These are phyloP conservation scores for Hyperoplus immaculatus DNA, from an alignment of 2,797 vertebrate species.

Conservation along the genomic window DNA sequence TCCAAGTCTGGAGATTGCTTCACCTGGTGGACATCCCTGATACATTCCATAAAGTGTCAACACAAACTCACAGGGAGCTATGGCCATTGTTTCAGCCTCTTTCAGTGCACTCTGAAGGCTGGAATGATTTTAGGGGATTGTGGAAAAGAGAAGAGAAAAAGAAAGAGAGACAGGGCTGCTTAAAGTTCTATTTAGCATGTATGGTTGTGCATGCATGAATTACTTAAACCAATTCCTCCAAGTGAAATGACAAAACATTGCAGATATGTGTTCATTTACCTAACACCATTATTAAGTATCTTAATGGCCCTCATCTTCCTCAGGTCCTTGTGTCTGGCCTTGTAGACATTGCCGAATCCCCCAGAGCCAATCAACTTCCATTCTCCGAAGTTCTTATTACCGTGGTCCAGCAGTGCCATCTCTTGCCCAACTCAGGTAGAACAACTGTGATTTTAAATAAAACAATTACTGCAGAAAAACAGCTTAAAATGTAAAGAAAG, in stretches of 20 bases:
- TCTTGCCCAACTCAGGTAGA: slow-evolving; percentile 12
- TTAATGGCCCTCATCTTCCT: slow-evolving; percentile 77
- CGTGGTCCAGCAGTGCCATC: slow-evolving; percentile 54
- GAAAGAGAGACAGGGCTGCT: neutral
- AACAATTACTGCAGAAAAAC: neutral
- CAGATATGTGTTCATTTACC: slow-evolving; percentile 59
- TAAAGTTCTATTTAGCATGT: neutral
- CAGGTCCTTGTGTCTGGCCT: slow-evolving; percentile 65
- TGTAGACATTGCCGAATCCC: slow-evolving; percentile 78
- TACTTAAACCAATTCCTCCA: neutral
- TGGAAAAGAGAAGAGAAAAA: neutral
- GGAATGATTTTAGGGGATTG: neutral
- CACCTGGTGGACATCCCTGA: neutral
- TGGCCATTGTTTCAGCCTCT: slow-evolving; percentile 71
- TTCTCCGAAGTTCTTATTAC: slow-evolving; percentile 39
- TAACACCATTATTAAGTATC: slow-evolving; percentile 34
- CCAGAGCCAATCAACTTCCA: slow-evolving; percentile 61
- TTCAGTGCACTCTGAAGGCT: slow-evolving; percentile 6
- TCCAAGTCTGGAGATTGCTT: slow-evolving; percentile 7
- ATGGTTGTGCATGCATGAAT: neutral
- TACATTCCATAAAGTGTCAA: slow-evolving; percentile 74
- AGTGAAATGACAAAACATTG: neutral
- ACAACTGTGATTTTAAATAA: neutral
- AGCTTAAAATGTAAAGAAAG: neutral
- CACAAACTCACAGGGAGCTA: slow-evolving; percentile 68